phyloP scores from a whole-genome alignment of 2,888 invertebrate species.

The Chromoteleia sp. region DNA sequence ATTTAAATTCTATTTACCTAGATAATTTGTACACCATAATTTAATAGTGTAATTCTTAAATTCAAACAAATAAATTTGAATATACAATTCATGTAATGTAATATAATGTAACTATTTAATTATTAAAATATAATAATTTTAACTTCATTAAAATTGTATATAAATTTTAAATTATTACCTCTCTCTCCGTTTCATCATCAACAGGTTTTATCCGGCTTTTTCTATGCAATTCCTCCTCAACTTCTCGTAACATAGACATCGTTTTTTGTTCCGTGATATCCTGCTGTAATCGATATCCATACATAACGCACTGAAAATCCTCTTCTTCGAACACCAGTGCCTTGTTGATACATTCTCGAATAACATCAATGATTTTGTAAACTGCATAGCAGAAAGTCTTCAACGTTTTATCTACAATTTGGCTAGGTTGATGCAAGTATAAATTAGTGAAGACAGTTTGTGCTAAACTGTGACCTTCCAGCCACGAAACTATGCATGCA shows the following conservation, averaged over 20 bases:
- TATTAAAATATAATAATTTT: no score
- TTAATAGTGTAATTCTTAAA: no score
- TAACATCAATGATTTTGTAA: slow-evolving; percentile 95
- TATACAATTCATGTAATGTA: no score
- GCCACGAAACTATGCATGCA: slow-evolving; percentile 97
- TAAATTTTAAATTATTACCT: slow-evolving; percentile 81
- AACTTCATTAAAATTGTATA: no score
- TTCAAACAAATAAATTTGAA: no score
- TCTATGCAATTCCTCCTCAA: slow-evolving; percentile 95
- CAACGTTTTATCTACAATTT: slow-evolving; percentile 92
- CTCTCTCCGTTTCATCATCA: slow-evolving; percentile 83
- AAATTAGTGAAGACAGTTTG: slow-evolving; percentile 99
- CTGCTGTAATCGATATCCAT: slow-evolving; percentile 93
- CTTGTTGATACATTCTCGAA: slow-evolving; percentile 94
- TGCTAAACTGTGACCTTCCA: slow-evolving; percentile 98
- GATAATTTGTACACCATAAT: no score
- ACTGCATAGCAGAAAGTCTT: slow-evolving; percentile 94
- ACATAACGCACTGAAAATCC: slow-evolving; percentile 97
- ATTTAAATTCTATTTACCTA: no score
- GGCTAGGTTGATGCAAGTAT: slow-evolving; percentile 95
- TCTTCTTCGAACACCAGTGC: slow-evolving; percentile 97
- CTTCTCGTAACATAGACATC: slow-evolving; percentile 93
- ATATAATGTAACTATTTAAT: no score
- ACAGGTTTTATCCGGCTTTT: slow-evolving; percentile 87
- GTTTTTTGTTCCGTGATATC: slow-evolving; percentile 93